Percentiles rank a stretch among this genome's conserved stretches.
Evolutionary conservation across 2,888 invertebrate species (phyloP).

Genomic region (Boloria euphrosyne): DNA sequence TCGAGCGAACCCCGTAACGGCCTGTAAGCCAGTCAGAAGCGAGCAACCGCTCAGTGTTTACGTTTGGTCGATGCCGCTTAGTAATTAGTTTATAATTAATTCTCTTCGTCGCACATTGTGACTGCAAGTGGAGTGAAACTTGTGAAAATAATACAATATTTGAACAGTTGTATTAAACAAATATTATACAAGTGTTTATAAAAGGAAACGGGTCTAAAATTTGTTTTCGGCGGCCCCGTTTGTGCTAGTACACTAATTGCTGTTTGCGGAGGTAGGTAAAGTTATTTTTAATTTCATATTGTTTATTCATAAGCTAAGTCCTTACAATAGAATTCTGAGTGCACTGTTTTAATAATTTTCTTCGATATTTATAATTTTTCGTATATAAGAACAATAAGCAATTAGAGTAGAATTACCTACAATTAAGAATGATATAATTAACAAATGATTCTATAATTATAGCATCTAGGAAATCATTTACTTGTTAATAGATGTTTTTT

Average conservation of each 20-base stretch:
- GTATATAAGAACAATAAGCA: not conserved
- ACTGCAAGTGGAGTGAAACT: slow-evolving; percentile 73
- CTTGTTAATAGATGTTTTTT: not conserved
- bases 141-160: slow-evolving; percentile 48
- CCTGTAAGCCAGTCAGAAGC: slow-evolving; percentile 41
- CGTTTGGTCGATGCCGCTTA: slow-evolving; percentile 53
- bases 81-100: slow-evolving; percentile 55
- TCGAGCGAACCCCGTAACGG: slow-evolving; percentile 3
- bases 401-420: not conserved
- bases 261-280: slow-evolving; percentile 70
- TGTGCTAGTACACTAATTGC: slow-evolving; percentile 68
- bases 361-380: not conserved
- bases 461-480: not conserved
- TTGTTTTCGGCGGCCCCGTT: slow-evolving; percentile 36
- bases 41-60: slow-evolving; percentile 53
- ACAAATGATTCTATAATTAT: not conserved
- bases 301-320: slow-evolving; percentile 15
- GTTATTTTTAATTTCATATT: slow-evolving; percentile 53
- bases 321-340: not conserved
- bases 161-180: slow-evolving; percentile 42
- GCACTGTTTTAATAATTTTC: not conserved
- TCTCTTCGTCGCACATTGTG: slow-evolving; percentile 70
- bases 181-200: slow-evolving; percentile 25
- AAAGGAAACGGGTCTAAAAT: slow-evolving; percentile 23
- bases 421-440: not conserved